A percentile compares a stretch with the other conserved stretches of the same genome.
Conservation (phyloP, 2,888 invertebrate genomes). For the Pollenia angustigena region DNA sequence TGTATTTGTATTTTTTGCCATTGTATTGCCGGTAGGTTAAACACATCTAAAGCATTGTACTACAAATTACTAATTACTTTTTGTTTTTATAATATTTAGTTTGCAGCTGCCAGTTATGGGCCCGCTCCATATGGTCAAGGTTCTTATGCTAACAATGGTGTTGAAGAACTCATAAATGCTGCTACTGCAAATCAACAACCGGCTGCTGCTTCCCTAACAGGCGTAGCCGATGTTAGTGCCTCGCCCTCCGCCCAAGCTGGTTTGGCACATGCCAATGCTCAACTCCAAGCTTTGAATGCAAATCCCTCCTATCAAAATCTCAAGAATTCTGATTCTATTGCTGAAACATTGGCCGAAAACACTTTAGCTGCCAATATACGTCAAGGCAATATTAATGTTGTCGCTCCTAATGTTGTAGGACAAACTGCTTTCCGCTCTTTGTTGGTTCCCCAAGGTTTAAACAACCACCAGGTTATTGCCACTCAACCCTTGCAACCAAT, state of each 20-base stretch:
- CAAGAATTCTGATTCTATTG: conserved; percentile 81
- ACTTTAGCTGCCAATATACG: conserved; percentile 81
- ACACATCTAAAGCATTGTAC: background rate
- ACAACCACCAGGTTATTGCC: conserved; percentile 81
- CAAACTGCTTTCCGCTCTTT: conserved; percentile 81
- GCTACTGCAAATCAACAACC: conserved; percentile 76
- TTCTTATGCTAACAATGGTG: conserved; percentile 74
- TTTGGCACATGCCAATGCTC: conserved; percentile 79
- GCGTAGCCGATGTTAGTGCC: conserved; percentile 79
- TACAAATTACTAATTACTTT: background rate
- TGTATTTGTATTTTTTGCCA: conserved; percentile 80
- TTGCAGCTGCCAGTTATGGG: conserved; percentile 61
- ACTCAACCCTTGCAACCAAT: conserved; percentile 82
- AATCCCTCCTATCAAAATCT: conserved; percentile 79
- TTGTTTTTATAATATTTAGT: conserved; percentile 44
- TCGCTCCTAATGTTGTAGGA: conserved; percentile 81
- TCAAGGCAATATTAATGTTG: conserved; percentile 80
- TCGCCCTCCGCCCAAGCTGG: conserved; percentile 78
- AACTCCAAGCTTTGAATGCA: conserved; percentile 78
- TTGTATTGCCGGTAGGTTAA: conserved; percentile 81
- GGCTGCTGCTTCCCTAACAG: conserved; percentile 76
- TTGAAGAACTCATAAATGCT: conserved; percentile 80
- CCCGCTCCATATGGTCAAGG: conserved; percentile 32
- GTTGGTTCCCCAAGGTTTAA: conserved; percentile 80
- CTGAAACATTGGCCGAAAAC: conserved; percentile 80